Evolutionary conservation across 2,888 invertebrate genomes (phyloP).

Genomic region (Bembecia ichneumoniformis): DNA sequence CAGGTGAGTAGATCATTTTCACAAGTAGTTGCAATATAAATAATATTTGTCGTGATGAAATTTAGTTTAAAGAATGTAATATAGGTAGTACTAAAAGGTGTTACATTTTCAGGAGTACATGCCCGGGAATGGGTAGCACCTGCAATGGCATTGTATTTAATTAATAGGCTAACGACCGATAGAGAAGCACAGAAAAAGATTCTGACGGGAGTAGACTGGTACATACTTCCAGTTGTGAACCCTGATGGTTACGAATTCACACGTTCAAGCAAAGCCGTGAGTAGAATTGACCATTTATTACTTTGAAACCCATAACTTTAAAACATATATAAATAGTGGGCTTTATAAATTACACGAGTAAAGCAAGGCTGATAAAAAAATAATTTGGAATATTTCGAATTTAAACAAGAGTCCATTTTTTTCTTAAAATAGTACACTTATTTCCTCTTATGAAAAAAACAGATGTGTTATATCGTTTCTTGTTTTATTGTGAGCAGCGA

Average conservation of each 20-base stretch:
- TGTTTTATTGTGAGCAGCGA: no score
- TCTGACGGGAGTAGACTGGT: slow-evolving; percentile 76
- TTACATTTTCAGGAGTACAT: slow-evolving; percentile 57
- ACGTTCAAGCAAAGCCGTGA: slow-evolving; percentile 37
- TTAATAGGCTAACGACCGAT: slow-evolving; percentile 61
- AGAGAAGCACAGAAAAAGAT: slow-evolving; percentile 40
- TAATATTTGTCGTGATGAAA: no score
- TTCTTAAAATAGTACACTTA: no score
- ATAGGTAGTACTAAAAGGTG: no score
- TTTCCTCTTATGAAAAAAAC: no score
- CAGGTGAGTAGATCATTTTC: slow-evolving; percentile 29
- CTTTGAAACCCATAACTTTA: not conserved
- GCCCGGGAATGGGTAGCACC: slow-evolving; percentile 79
- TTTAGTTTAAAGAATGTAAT: no score
- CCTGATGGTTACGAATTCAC: slow-evolving; percentile 82
- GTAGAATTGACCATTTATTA: slow-evolving; percentile 20
- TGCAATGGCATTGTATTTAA: slow-evolving; percentile 71
- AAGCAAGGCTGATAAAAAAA: no score
- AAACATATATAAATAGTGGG: not conserved
- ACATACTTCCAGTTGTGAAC: slow-evolving; percentile 77
- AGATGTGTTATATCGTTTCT: no score
- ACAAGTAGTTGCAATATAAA: not conserved
- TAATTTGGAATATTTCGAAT: no score
- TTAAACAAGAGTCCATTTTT: no score
- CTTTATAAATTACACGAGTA: no score